Evolutionary conservation across 1,140 invertebrate genomes (phyloP).

Genomic region (Pygmarrhopalites habei): DNA sequence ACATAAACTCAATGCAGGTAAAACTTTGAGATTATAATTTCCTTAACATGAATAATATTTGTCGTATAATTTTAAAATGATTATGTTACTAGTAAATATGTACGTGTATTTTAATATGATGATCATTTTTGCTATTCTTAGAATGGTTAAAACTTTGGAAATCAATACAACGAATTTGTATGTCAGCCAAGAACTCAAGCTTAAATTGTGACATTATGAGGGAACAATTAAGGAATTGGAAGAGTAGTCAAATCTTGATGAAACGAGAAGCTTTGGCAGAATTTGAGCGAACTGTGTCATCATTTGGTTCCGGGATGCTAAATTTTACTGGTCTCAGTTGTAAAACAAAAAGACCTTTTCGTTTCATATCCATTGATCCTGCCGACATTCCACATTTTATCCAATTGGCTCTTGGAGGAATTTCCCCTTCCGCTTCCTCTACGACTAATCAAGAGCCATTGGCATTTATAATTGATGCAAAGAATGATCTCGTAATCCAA

Average conservation of each 20-base stretch:
- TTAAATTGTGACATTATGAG: conserved; percentile 22
- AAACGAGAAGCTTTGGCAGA: conserved; percentile 25
- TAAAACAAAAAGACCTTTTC: conserved; percentile 18
- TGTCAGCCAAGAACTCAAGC: not conserved
- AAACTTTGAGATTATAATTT: conserved; percentile 11
- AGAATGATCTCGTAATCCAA: conserved; percentile 13
- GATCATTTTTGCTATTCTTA: conserved; percentile 7
- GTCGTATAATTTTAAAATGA: not conserved
- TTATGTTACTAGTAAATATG: not conserved
- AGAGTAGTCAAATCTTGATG: conserved; percentile 17
- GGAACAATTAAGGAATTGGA: conserved; percentile 33
- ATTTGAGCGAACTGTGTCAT: conserved; percentile 24
- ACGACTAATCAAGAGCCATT: conserved; percentile 24
- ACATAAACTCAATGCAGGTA: conserved; percentile 37
- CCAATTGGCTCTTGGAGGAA: conserved; percentile 23
- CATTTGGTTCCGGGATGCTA: too few species aligned
- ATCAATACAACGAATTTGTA: conserved; percentile 27
- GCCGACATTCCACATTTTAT: conserved; percentile 36
- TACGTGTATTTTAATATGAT: not conserved
- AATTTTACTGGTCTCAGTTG: conserved; percentile 37
- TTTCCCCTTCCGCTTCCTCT: conserved; percentile 1
- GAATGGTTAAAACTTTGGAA: conserved; percentile 34
- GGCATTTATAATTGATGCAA: conserved; percentile 35
- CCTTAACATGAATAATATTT: not conserved
- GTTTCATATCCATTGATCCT: conserved; percentile 36